Evolutionary conservation across 2,113 vertebrate genomes (phyloP).

Genomic region (Vidua macroura): DNA sequence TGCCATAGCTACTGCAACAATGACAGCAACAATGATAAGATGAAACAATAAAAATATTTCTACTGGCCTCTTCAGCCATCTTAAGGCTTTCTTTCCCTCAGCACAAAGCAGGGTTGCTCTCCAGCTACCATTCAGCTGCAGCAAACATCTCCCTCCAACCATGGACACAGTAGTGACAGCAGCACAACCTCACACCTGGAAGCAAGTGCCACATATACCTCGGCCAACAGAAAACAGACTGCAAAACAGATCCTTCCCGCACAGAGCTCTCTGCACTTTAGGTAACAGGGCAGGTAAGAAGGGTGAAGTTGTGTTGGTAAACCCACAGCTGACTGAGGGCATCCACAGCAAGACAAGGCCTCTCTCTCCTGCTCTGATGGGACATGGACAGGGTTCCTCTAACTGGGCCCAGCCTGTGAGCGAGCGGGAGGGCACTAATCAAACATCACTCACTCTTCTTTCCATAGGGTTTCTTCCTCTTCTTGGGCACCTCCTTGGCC

Average conservation of each 20-base stretch:
- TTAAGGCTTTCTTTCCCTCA: neutral
- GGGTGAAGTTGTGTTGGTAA: conserved; percentile 8
- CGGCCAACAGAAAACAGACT: neutral
- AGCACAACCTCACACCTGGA: conserved; percentile 41
- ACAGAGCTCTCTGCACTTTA: conserved; percentile 1
- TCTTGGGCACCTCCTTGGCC: conserved; percentile 76
- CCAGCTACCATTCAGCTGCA: conserved; percentile 1
- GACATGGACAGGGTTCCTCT: conserved; percentile 32
- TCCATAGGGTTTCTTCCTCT: conserved; percentile 79
- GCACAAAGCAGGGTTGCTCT: conserved; percentile 17
- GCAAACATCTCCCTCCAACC: neutral
- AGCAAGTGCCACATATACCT: neutral
- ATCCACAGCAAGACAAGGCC: conserved; percentile 51
- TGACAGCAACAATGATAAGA: neutral
- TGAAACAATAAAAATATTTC: neutral
- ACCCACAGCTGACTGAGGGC: neutral
- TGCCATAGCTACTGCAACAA: conserved; percentile 22
- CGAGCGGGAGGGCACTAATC: conserved; percentile 37
- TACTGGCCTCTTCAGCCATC: neutral
- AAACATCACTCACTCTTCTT: conserved; percentile 84
- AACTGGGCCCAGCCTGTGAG: conserved; percentile 61
- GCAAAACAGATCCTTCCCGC: neutral
- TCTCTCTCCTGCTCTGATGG: conserved; percentile 48
- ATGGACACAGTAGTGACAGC: neutral
- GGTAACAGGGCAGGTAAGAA: neutral